Conservation (phyloP, 1,140 invertebrate species). For the Phymorhynchus buccinoides region DNA sequence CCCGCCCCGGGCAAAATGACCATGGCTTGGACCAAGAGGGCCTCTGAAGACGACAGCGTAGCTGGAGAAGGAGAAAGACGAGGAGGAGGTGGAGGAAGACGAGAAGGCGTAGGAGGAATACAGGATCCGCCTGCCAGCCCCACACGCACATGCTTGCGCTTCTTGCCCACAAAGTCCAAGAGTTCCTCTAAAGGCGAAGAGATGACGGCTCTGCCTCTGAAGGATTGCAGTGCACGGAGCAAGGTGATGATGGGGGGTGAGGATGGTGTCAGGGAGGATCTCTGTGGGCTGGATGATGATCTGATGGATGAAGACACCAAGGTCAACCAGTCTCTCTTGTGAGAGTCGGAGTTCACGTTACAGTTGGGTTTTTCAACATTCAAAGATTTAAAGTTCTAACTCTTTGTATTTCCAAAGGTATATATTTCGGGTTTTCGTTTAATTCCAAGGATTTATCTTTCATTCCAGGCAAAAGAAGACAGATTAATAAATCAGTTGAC, state of each 20-base stretch:
- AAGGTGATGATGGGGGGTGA: not conserved
- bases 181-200: not conserved
- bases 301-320: slow-evolving; percentile 41
- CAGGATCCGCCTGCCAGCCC: slow-evolving; percentile 14
- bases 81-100: too few relatives aligned
- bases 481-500: too few relatives aligned
- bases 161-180: slow-evolving; percentile 11
- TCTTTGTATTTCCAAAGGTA: too few relatives aligned
- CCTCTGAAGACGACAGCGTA: slow-evolving; percentile 3
- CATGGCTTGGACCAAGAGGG: not conserved
- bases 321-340: slow-evolving; percentile 44
- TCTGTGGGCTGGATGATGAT: slow-evolving; percentile 38
- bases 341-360: too few relatives aligned
- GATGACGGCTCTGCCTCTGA: not conserved
- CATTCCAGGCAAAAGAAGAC: too few relatives aligned
- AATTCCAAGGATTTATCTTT: too few relatives aligned
- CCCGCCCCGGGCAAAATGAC: slow-evolving; percentile 1
- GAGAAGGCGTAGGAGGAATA: too few relatives aligned
- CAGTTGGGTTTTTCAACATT: too few relatives aligned
- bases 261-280: not conserved
- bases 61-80: slow-evolving; percentile 28
- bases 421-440: too few relatives aligned
- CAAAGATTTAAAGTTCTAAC: too few relatives aligned
- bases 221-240: not conserved
- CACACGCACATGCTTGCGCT: not conserved